Conservation (phyloP, 2,113 vertebrate genomes). For the Talpa occidentalis region DNA sequence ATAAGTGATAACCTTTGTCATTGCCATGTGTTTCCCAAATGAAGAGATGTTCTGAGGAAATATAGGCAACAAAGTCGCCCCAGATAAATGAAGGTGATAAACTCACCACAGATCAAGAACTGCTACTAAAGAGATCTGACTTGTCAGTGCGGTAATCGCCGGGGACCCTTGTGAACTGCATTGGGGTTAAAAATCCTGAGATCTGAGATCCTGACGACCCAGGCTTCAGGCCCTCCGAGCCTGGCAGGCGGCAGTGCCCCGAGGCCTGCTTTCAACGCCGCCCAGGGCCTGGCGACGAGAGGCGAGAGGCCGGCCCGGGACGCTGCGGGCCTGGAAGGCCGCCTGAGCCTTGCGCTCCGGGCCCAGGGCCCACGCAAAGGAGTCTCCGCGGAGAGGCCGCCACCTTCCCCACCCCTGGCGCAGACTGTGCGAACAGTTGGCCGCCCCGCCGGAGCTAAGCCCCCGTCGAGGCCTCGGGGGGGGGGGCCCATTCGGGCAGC, state of each 20-base stretch:
- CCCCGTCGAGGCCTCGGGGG: background rate
- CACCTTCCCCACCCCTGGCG: background rate
- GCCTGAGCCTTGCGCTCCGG: no score
- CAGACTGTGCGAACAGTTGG: background rate
- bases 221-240: background rate
- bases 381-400: rapidly evolving
- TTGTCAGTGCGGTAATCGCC: background rate
- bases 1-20: background rate
- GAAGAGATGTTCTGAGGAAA: background rate
- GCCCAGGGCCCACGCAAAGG: rapidly evolving
- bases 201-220: background rate
- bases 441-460: background rate
- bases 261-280: background rate
- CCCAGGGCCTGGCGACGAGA: background rate
- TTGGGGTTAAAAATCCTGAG: background rate
- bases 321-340: background rate
- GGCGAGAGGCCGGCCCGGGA: background rate
- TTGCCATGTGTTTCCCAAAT: background rate
- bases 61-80: background rate
- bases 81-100: background rate
- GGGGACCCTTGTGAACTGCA: background rate
- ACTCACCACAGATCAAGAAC: background rate
- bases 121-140: background rate
- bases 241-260: background rate
- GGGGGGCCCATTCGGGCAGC: background rate